These are phyloP conservation scores for Neofelis nebulosa DNA, from an alignment of 2,113 vertebrate species.

Conservation along the genomic window DNA sequence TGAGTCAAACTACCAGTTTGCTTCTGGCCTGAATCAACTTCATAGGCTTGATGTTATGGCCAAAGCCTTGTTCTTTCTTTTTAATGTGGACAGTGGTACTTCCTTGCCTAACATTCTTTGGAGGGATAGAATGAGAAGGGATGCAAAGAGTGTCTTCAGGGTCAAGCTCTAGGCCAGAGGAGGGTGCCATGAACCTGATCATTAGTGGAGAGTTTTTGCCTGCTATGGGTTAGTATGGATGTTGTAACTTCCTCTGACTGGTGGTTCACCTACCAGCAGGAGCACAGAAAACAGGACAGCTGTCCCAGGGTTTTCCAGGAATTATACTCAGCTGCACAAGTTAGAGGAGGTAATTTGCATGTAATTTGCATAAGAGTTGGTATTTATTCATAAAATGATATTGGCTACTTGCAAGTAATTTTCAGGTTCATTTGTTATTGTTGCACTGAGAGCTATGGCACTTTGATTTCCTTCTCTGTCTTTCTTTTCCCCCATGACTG, in stretches of 20 bases:
- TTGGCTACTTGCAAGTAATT: not conserved
- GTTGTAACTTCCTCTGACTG: not conserved
- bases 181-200: not conserved
- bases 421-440: slow-evolving; percentile 41
- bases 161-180: not conserved
- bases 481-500: not conserved
- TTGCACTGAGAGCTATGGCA: not conserved
- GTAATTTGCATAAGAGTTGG: not conserved
- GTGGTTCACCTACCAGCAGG: not conserved
- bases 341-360: not conserved
- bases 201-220: not conserved
- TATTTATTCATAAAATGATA: not conserved
- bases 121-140: not conserved
- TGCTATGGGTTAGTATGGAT: not conserved
- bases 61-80: not conserved
- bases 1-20: not conserved
- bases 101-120: not conserved
- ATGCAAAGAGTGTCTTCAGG: not conserved
- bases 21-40: not conserved
- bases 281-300: not conserved
- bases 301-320: not conserved
- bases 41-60: not conserved
- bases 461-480: not conserved
- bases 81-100: not conserved
- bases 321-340: not conserved